Base-by-base conservation (phyloP, 2,888 invertebrate species). In the Germaria angustata region DNA sequence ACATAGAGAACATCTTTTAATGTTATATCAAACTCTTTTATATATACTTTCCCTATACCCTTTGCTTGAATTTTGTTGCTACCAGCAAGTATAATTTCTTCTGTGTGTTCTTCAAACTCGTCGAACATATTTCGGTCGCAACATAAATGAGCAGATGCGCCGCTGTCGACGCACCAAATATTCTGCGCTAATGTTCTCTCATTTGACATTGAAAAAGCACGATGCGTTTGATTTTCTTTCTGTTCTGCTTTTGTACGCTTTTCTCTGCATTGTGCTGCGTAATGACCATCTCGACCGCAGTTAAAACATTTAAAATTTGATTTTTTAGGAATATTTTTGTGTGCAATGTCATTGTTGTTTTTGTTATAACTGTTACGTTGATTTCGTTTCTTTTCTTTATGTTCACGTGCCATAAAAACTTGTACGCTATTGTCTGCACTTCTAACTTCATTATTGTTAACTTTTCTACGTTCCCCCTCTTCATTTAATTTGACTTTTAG, bases 181-280 rank as follows among this genome's bases (percentile, higher is more conserved):
- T n/a, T 66, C 24, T 22, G 20, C 8, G 22, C 53, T 20, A 57
- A 34, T 8, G 46, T 34, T 8, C 44, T 41, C 59, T 22, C 57
- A 49, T 61, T 39, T 76, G 13, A 36, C 84, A 84, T 15, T 84
- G 75, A n/a, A n/a, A n/a, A n/a, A n/a, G n/a, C n/a, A n/a, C n/a
- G n/a, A n/a, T n/a, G n/a, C n/a, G n/a, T n/a, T n/a, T n/a, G n/a
- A n/a, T n/a, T n/a, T n/a, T n/a, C n/a, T n/a, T n/a, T n/a, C n/a
- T n/a, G n/a, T n/a, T n/a, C n/a, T n/a, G n/a, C n/a, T n/a, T n/a
- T n/a, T n/a, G n/a, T n/a, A n/a, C n/a, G n/a, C n/a, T n/a, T n/a
- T n/a, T n/a, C n/a, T n/a, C n/a, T n/a, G n/a, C n/a, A n/a, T n/a
- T n/a, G n/a, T n/a, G n/a, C n/a, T n/a, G n/a, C n/a, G n/a, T n/a